Base-by-base conservation (phyloP, 2,888 invertebrate species). In the Idaea dimidiata region DNA sequence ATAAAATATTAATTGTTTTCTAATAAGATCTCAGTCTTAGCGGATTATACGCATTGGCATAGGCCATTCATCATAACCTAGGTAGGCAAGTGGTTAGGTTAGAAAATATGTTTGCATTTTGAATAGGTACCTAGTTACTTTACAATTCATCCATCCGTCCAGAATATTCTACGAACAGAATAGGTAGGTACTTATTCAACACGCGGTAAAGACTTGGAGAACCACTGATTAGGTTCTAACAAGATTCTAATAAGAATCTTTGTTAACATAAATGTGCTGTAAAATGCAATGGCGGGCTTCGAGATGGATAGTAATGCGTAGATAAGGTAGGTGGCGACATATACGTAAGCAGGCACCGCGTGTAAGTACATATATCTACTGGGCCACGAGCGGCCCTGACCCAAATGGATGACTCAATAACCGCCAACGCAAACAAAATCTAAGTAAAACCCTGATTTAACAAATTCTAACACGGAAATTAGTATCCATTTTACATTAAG, bases 321-420 rank as follows among this genome's bases (percentile, higher is more conserved):
- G 65, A 72, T 74, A 66, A 69, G 59, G 58, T 68, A 73, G 32
- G 62, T 76, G 72, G 67, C 17, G 66, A 65, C 55, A 54, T 72
- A 74, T 74, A 77, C 79, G 81, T 78, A 79, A 78, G 78, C 79
- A 67, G 32, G 66, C 62, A 57, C 59, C 63, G 67, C 70, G 66
- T 66, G 72, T 73, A 72, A 72, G 70, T 69, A 71, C 65, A 62
- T 73, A 66, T 24, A 24, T 1, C 24, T 24, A 24, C 24, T 24
- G 3, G 5, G 24, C 24, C 24, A 24, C 24, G 64, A 63, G 73
- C 75, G 82, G 79, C 85, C 86, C 80, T 86, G 86, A 86, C 82
- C 82, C 72, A 60, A 76, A 77, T 59, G 17, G 65, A 70, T 77
- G 77, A 77, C 70, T 77, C 77, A 77, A 64, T 66, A 10, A 5